Conservation (phyloP, 2,113 vertebrate genomes). For the western clawed frog (Xenopus tropicalis) region DNA sequence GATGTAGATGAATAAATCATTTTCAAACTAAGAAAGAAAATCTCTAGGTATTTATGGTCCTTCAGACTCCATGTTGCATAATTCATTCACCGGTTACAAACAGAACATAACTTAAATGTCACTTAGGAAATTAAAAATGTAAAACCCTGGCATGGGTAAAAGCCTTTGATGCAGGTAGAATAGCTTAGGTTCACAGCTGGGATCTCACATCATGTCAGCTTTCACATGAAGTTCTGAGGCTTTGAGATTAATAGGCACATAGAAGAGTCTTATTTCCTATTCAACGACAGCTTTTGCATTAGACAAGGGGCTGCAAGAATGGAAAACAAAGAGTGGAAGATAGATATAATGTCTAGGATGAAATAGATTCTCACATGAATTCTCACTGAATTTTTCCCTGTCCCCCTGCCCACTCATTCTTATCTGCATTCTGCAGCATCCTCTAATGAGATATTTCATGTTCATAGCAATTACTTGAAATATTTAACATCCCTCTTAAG, state of each 20-base stretch:
- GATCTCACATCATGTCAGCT: conserved; percentile 44
- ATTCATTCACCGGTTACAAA: conserved; percentile 44
- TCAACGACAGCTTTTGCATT: conserved; percentile 46
- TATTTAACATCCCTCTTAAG: conserved; percentile 67
- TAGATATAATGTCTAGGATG: conserved; percentile 49
- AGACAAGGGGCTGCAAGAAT: conserved; percentile 34
- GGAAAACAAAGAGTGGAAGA: conserved; percentile 40
- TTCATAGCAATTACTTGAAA: conserved; percentile 69
- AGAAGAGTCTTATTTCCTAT: conserved; percentile 44
- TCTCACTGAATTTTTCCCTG: conserved; percentile 48
- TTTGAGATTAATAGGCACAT: conserved; percentile 48
- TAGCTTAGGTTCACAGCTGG: conserved; percentile 44
- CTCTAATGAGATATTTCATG: conserved; percentile 65
- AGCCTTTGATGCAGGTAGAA: conserved; percentile 46
- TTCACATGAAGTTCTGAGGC: conserved; percentile 46
- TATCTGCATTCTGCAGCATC: conserved; percentile 62
- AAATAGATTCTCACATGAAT: conserved; percentile 48
- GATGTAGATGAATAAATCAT: too few species aligned
- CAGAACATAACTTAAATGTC: conserved; percentile 49
- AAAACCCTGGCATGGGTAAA: conserved; percentile 48
- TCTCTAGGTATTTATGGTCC: neutral
- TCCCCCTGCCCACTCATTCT: conserved; percentile 47
- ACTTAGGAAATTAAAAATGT: conserved; percentile 54
- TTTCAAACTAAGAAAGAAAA: too few species aligned
- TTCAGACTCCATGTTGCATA: conserved; percentile 26